phyloP scores from a whole-genome alignment of 2,113 vertebrate genomes.

The Fulmarus glacialis region DNA sequence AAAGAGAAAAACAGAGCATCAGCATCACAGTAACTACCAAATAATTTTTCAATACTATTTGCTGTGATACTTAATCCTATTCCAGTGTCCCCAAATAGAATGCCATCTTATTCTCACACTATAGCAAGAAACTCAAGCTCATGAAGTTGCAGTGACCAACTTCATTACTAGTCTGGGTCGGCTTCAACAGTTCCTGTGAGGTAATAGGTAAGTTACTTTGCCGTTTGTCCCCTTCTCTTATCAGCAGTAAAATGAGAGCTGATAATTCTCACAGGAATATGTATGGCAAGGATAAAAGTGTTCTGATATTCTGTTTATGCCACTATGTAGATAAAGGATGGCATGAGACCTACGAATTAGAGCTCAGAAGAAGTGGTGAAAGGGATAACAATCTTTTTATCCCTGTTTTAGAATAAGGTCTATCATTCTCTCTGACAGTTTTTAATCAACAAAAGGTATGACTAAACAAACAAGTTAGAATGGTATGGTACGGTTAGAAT shows the following conservation, averaged over 20 bases:
- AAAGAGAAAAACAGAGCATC: slow-evolving; percentile 13
- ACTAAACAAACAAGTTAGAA: background rate
- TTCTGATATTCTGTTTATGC: background rate
- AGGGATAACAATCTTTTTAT: background rate
- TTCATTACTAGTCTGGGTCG: background rate
- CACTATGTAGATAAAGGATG: background rate
- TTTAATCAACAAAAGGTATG: background rate
- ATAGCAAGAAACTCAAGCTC: background rate
- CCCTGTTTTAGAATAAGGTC: background rate
- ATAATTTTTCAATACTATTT: background rate
- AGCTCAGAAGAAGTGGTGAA: background rate
- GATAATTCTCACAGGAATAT: background rate
- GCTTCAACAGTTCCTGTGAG: background rate
- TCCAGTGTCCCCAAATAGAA: background rate
- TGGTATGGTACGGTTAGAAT: background rate
- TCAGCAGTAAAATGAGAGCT: background rate
- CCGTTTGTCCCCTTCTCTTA: background rate
- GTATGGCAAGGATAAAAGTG: background rate
- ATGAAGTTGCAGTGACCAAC: background rate
- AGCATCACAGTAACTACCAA: background rate
- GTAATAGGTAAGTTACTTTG: background rate
- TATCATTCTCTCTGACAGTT: background rate
- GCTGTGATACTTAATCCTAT: background rate
- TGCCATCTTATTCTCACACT: background rate
- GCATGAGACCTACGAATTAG: background rate